A percentile compares a stretch with the other conserved stretches of the same genome.
phyloP scores from a whole-genome alignment of 2,888 invertebrate species.

The Leptopilina syphax region DNA sequence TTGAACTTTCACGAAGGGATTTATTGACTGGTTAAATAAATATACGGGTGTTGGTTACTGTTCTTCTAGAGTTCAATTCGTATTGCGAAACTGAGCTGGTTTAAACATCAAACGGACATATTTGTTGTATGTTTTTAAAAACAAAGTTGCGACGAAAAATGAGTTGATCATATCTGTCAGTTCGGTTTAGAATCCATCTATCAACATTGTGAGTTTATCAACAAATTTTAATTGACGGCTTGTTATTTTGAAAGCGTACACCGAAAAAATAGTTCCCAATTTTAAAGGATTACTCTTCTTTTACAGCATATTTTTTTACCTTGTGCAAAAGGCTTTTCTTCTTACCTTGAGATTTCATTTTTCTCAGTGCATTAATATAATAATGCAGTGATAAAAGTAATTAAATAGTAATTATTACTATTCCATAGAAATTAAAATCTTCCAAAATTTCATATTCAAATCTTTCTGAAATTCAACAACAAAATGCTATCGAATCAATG shows the following conservation, averaged over 20 bases:
- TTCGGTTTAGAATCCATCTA: background rate
- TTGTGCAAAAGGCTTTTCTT: too few relatives aligned
- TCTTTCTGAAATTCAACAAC: too few relatives aligned
- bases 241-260: background rate
- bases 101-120: background rate
- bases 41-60: constrained; percentile 12
- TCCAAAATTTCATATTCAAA: too few relatives aligned
- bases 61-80: background rate
- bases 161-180: background rate
- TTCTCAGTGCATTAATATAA: too few relatives aligned
- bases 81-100: background rate
- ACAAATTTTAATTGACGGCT: background rate
- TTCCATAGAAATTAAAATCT: too few relatives aligned
- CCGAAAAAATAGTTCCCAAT: too few relatives aligned
- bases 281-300: too few relatives aligned
- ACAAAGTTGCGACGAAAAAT: background rate
- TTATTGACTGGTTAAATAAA: constrained; percentile 23
- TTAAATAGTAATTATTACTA: too few relatives aligned
- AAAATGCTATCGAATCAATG: too few relatives aligned
- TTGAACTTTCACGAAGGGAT: constrained; percentile 19
- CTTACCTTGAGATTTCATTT: too few relatives aligned
- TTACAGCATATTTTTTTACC: too few relatives aligned
- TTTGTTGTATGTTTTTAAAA: background rate
- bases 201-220: background rate
- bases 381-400: too few relatives aligned